A percentile compares a stretch with the other conserved stretches of the same genome.
phyloP scores from a whole-genome alignment of 2,888 invertebrate species.

The Archaeoteleia sp. region DNA sequence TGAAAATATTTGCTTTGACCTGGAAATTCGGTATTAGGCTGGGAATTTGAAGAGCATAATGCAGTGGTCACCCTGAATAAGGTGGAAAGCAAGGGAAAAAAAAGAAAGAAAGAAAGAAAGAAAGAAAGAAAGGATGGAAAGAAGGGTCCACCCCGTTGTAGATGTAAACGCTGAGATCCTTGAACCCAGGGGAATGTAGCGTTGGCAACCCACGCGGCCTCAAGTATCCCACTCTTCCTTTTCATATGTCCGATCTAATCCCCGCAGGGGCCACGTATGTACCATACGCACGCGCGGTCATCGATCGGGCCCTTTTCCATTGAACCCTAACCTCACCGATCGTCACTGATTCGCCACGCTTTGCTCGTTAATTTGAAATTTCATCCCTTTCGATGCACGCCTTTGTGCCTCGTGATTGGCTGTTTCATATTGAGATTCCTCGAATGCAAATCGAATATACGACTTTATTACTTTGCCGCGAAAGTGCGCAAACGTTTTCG shows the following conservation, averaged over 20 bases:
- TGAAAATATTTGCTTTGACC: conserved; percentile 38
- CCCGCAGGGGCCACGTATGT: conserved; percentile 61
- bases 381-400: conserved; percentile 37
- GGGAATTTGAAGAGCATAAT: conserved; percentile 37
- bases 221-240: conserved; percentile 62
- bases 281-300: conserved; percentile 50
- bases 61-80: conserved; percentile 46
- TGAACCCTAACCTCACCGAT: conserved; percentile 48
- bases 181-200: conserved; percentile 73
- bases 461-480: conserved; percentile 12
- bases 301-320: conserved; percentile 50
- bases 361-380: conserved; percentile 47
- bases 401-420: conserved; percentile 18
- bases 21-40: conserved; percentile 29
- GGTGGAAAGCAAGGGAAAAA: conserved; percentile 34
- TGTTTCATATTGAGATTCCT: conserved; percentile 27
- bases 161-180: conserved; percentile 67
- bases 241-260: conserved; percentile 63
- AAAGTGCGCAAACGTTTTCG: conserved; percentile 11
- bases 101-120: conserved; percentile 32
- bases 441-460: conserved; percentile 18
- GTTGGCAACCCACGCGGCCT: conserved; percentile 70
- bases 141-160: conserved; percentile 41
- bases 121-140: too few species aligned
- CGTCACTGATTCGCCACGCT: conserved; percentile 44